These are phyloP conservation scores for Monarcha castaneiventris DNA, from an alignment of 2,113 vertebrate genomes.

Conservation along the genomic window DNA sequence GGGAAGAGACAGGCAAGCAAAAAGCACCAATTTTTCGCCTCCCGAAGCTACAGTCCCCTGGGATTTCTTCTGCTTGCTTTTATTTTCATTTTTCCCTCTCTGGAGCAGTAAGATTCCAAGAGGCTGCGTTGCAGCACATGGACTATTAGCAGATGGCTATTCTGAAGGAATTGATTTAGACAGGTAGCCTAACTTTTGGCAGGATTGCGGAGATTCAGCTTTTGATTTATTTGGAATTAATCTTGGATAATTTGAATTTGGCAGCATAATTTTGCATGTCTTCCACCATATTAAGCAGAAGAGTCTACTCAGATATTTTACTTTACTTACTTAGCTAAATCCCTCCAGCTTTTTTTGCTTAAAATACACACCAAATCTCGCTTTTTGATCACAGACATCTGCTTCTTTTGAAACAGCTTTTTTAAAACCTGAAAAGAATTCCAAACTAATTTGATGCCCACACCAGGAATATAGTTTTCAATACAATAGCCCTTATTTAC, in stretches of 20 bases:
- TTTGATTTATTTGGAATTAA: not conserved
- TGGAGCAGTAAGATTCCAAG: not conserved
- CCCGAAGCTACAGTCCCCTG: conserved; percentile 25
- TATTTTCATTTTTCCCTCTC: conserved; percentile 24
- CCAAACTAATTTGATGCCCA: not conserved
- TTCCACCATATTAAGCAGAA: not conserved
- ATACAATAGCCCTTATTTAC: not conserved
- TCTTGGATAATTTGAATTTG: not conserved
- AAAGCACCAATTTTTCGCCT: conserved; percentile 25
- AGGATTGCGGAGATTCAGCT: not conserved
- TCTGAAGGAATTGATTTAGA: not conserved
- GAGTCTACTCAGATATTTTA: not conserved
- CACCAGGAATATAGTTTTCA: not conserved
- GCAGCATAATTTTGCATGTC: not conserved
- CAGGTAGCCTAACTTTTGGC: not conserved
- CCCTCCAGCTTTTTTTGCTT: not conserved
- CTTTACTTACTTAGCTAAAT: not conserved
- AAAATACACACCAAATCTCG: not conserved
- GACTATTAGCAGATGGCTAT: not conserved
- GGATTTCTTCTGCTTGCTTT: conserved; percentile 23
- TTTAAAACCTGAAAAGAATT: not conserved
- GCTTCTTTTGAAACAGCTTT: not conserved
- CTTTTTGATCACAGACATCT: not conserved
- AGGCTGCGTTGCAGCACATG: not conserved
- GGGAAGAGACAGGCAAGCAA: conserved; percentile 53